phyloP scores from a whole-genome alignment of 2,113 vertebrate species.

The Anoplopoma fimbria region DNA sequence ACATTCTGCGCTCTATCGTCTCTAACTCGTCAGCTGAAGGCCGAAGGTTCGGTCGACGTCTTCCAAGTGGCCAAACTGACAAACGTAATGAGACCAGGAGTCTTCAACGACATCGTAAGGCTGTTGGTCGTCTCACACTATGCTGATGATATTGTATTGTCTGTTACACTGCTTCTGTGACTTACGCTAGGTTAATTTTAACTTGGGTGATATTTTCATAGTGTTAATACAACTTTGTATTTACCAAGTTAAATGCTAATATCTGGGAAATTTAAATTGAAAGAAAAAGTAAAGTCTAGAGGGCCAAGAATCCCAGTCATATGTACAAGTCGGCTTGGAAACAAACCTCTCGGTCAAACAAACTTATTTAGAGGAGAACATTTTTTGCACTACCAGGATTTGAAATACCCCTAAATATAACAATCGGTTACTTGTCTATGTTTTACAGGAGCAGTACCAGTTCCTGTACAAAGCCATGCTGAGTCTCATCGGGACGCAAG shows the following conservation, averaged over 20 bases:
- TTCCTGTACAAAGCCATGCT: slow-evolving; percentile 97
- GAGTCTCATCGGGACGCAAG: slow-evolving; percentile 91
- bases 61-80: slow-evolving; percentile 94
- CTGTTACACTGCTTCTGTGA: neutral
- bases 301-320: too few relatives aligned
- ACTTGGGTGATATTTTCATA: neutral
- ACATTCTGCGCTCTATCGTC: slow-evolving; percentile 93
- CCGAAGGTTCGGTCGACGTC: slow-evolving; percentile 90
- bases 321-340: too few relatives aligned
- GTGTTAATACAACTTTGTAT: neutral
- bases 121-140: slow-evolving; percentile 1
- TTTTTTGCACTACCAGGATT: neutral
- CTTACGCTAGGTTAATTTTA: neutral
- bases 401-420: neutral
- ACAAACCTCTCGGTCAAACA: neutral
- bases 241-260: neutral
- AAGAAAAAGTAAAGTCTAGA: too few relatives aligned
- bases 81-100: slow-evolving; percentile 93
- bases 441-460: slow-evolving; percentile 92
- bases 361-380: neutral
- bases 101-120: slow-evolving; percentile 92
- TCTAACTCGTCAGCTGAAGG: slow-evolving; percentile 90
- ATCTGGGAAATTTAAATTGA: neutral
- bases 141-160: neutral
- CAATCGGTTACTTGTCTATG: neutral